A percentile compares a stretch with the other conserved stretches of the same genome.
phyloP scores from a whole-genome alignment of 2,797 vertebrate species.

The Acanthis flammea region DNA sequence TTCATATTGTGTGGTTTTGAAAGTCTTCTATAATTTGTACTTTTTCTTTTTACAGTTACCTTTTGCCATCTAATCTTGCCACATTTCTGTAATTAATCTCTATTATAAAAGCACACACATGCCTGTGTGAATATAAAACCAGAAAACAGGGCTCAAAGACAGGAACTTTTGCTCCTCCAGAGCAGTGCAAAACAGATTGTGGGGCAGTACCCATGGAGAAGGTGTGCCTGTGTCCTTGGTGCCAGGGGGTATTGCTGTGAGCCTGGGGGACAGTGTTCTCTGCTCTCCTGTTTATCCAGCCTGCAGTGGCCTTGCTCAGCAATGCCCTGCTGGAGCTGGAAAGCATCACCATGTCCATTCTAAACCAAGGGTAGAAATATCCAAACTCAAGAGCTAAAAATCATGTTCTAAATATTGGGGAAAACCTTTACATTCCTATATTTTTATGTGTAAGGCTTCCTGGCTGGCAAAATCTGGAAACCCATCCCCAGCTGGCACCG shows the following conservation, averaged over 20 bases:
- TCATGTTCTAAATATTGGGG: not conserved
- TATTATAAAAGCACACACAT: not conserved
- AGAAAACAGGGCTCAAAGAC: not conserved
- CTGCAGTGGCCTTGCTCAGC: not conserved
- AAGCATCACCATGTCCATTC: not conserved
- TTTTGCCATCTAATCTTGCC: constrained; percentile 1
- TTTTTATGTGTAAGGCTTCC: not conserved
- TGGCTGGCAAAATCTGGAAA: not conserved
- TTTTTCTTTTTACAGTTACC: not conserved
- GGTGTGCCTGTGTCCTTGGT: not conserved
- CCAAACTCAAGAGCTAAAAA: not conserved
- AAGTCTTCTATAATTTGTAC: not conserved
- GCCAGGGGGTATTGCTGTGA: accelerated
- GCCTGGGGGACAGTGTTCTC: not conserved
- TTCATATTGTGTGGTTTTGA: not conserved
- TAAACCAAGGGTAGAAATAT: not conserved
- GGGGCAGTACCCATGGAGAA: not conserved
- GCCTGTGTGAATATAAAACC: not conserved
- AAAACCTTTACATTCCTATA: not conserved
- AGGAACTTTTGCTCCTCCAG: not conserved
- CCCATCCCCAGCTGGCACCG: not conserved
- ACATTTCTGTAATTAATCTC: constrained; percentile 35
- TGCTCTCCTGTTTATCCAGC: not conserved
- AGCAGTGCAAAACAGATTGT: not conserved
- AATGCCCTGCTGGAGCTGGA: not conserved